Evolutionary conservation across 2,888 invertebrate species (phyloP).

Genomic region (Strigamia transsilvanica): DNA sequence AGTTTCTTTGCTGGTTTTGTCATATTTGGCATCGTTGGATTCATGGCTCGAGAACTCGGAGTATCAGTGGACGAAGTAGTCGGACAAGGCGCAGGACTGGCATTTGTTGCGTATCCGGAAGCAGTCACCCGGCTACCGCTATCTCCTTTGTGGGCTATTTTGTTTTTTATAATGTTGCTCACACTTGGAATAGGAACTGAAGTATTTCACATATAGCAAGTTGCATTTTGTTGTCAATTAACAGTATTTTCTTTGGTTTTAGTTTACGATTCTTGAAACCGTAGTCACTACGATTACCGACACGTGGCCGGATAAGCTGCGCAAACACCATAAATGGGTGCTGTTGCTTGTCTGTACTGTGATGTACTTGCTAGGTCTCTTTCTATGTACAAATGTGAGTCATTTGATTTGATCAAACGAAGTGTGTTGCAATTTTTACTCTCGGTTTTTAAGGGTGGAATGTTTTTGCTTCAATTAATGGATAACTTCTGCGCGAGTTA

Average conservation of each 20-base stretch:
- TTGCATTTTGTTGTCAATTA: too few species aligned
- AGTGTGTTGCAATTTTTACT: too few species aligned
- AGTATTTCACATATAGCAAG: slow-evolving; percentile 1
- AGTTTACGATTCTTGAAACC: slow-evolving; percentile 68
- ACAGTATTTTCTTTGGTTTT: slow-evolving; percentile 58
- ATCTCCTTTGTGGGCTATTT: slow-evolving; percentile 60
- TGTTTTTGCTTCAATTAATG: slow-evolving; percentile 76
- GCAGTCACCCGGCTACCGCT: slow-evolving; percentile 60
- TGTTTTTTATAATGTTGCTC: slow-evolving; percentile 60
- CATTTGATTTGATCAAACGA: too few species aligned
- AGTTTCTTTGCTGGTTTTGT: slow-evolving; percentile 66
- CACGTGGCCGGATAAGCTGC: slow-evolving; percentile 65
- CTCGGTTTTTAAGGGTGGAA: slow-evolving; percentile 68
- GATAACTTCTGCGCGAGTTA: slow-evolving; percentile 82
- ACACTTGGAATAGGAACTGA: slow-evolving; percentile 56
- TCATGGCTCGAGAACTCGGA: slow-evolving; percentile 65
- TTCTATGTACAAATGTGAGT: slow-evolving; percentile 73
- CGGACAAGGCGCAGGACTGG: slow-evolving; percentile 59
- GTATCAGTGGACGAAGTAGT: slow-evolving; percentile 61
- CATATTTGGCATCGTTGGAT: slow-evolving; percentile 66
- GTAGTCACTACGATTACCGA: slow-evolving; percentile 68
- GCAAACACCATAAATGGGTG: slow-evolving; percentile 65
- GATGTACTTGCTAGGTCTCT: slow-evolving; percentile 75
- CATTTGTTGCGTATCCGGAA: slow-evolving; percentile 61
- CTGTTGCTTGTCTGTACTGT: slow-evolving; percentile 72